These are phyloP conservation scores for Drosophila pseudotalamancana DNA, from an alignment of 2,888 invertebrate genomes.

Conservation along the genomic window DNA sequence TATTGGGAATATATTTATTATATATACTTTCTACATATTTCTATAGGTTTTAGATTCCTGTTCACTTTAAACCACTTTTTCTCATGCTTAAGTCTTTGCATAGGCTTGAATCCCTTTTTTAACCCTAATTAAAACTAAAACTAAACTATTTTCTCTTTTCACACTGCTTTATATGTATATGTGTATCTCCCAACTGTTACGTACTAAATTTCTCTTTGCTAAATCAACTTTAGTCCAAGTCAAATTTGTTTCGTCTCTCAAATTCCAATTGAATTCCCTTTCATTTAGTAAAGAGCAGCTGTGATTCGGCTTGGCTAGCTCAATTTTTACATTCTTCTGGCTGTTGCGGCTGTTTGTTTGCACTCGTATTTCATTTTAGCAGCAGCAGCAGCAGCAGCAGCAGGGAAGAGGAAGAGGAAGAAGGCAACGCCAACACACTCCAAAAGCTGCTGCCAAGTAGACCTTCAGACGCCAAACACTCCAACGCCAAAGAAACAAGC, in stretches of 20 bases:
- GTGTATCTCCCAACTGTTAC: no score
- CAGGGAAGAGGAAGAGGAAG: slow-evolving; percentile 8
- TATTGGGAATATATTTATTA: no score
- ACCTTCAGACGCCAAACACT: slow-evolving; percentile 80
- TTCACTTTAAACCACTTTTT: not conserved
- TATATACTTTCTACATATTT: no score
- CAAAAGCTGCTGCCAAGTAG: slow-evolving; percentile 78
- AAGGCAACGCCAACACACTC: slow-evolving; percentile 72
- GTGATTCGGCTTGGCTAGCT: not conserved
- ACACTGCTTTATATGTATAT: no score
- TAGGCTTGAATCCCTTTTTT: no score
- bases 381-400: slow-evolving; percentile 21
- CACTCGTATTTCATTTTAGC: slow-evolving; percentile 77
- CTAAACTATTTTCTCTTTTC: no score
- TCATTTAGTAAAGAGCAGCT: slow-evolving; percentile 35
- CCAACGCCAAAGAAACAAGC: slow-evolving; percentile 63
- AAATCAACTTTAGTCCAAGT: no score
- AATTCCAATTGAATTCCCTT: not conserved
- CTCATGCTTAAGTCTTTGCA: no score
- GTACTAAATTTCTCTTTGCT: not conserved
- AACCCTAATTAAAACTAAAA: no score
- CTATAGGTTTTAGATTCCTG: no score
- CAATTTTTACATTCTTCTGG: slow-evolving; percentile 29
- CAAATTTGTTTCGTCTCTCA: not conserved
- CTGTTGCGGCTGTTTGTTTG: slow-evolving; percentile 63